These are phyloP conservation scores for Miichthys miiuy DNA, from an alignment of 2,797 vertebrate species.

Conservation along the genomic window DNA sequence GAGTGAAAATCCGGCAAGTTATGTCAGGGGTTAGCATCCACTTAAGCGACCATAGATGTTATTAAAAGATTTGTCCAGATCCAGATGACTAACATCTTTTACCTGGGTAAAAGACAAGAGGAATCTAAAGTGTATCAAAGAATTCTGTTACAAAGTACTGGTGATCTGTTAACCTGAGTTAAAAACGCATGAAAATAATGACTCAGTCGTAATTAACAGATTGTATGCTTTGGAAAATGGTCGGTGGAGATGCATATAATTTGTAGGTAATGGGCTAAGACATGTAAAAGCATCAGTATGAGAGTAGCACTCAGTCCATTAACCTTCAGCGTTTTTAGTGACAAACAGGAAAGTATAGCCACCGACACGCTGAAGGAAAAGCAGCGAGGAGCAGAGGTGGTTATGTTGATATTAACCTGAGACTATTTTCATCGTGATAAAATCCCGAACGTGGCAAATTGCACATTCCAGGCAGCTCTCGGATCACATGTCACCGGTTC, in stretches of 20 bases:
- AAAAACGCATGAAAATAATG: background rate
- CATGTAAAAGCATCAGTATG: slow-evolving; percentile 1
- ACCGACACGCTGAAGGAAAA: background rate
- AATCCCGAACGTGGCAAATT: slow-evolving; percentile 6
- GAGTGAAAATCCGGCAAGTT: too few species aligned
- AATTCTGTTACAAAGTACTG: too few species aligned
- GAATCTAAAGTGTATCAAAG: too few species aligned
- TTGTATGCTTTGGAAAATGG: background rate
- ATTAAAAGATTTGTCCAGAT: too few species aligned
- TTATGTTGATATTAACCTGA: slow-evolving; percentile 11
- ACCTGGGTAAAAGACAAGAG: too few species aligned
- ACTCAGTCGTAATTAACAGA: background rate
- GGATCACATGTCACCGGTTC: slow-evolving; percentile 41
- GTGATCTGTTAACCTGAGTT: background rate
- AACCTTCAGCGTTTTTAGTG: slow-evolving; percentile 19
- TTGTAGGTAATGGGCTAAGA: background rate
- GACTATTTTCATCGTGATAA: slow-evolving; percentile 29
- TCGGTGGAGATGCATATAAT: background rate
- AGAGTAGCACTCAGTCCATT: slow-evolving; percentile 7
- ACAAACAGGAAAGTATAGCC: slow-evolving; percentile 6
- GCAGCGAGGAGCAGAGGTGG: background rate
- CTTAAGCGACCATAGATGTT: too few species aligned
- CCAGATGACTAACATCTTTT: too few species aligned
- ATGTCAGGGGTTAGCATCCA: too few species aligned
- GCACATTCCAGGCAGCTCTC: background rate